phyloP scores from a whole-genome alignment of 2,113 vertebrate genomes.

The Lophochroa leadbeateri region DNA sequence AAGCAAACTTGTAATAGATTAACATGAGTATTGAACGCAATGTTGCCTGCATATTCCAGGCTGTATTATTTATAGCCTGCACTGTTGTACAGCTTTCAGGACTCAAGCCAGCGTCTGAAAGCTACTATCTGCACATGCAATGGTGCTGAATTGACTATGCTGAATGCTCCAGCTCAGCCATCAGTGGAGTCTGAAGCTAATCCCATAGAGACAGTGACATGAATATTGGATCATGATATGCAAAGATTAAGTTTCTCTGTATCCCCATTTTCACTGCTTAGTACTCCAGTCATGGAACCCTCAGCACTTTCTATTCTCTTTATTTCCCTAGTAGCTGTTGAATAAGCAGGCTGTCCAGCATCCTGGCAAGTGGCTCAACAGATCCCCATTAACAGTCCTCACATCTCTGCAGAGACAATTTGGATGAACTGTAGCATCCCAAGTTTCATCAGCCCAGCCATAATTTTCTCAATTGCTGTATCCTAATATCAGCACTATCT shows the following conservation, averaged over 20 bases:
- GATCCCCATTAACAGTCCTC: background rate
- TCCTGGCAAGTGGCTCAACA: background rate
- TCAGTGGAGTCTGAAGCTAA: background rate
- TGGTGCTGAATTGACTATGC: background rate
- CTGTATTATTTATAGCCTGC: constrained; percentile 2
- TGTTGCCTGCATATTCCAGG: background rate
- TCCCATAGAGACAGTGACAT: background rate
- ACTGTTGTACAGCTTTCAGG: background rate
- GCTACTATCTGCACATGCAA: background rate
- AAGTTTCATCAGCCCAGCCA: background rate
- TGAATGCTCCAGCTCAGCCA: background rate
- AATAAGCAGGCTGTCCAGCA: background rate
- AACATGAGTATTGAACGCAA: background rate
- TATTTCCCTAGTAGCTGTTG: background rate
- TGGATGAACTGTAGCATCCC: background rate
- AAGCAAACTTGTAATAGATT: constrained; percentile 34
- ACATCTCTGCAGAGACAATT: background rate
- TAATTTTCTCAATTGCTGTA: background rate
- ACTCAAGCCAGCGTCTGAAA: background rate
- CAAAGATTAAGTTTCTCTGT: background rate
- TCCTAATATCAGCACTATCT: background rate
- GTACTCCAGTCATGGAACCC: background rate
- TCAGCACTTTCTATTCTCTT: background rate
- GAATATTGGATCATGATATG: background rate
- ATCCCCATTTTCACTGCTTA: background rate